Evolutionary conservation across 2,113 vertebrate genomes (phyloP).

Genomic region (Quiscalus mexicanus): DNA sequence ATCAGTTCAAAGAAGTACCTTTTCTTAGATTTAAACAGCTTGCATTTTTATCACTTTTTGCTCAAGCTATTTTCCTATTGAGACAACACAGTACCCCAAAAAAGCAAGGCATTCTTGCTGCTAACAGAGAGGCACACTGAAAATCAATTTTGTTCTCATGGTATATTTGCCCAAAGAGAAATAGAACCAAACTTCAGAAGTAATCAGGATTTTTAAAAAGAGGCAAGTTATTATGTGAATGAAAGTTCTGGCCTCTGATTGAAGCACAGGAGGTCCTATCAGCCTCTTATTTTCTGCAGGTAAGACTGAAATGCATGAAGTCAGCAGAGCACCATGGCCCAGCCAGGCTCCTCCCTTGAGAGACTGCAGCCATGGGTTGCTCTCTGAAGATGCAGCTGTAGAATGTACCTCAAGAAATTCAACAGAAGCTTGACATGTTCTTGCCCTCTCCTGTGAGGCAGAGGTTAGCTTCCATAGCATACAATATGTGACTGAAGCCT

Average conservation of each 20-base stretch:
- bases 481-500: neutral
- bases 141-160: neutral
- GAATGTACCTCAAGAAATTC: neutral
- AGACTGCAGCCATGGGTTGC: neutral
- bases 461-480: neutral
- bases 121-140: neutral
- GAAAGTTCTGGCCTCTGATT: neutral
- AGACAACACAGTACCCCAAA: neutral
- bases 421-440: neutral
- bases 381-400: neutral
- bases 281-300: neutral
- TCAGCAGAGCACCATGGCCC: neutral
- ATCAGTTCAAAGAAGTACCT: neutral
- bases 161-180: neutral
- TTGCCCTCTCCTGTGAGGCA: neutral
- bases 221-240: neutral
- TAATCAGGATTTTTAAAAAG: neutral
- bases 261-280: neutral
- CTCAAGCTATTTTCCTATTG: neutral
- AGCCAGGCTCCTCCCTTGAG: neutral
- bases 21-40: neutral
- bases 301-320: neutral
- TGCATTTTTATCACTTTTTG: neutral
- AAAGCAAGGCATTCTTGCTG: neutral
- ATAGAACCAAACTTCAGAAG: neutral